Conservation (phyloP, 2,888 invertebrate species). For the Nomada lathburiana region DNA sequence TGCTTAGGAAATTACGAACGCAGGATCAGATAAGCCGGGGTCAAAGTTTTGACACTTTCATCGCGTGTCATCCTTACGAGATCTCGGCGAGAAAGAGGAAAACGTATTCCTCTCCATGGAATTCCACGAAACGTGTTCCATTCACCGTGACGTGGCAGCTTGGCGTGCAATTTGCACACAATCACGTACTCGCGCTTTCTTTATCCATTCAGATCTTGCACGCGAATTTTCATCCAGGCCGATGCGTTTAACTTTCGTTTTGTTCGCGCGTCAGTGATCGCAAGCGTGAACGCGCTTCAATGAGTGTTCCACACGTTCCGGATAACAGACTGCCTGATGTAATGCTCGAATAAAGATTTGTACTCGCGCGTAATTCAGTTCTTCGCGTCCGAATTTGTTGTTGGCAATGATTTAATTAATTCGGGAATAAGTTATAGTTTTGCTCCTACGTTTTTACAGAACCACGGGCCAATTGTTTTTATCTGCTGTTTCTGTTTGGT, state of each 20-base stretch:
- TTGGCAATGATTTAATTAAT: conserved; percentile 45
- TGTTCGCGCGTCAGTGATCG: conserved; percentile 32
- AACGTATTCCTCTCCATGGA: not conserved
- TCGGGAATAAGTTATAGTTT: conserved; percentile 1
- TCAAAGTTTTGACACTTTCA: conserved; percentile 1
- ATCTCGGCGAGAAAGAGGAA: too few relatives aligned
- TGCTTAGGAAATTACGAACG: too few relatives aligned
- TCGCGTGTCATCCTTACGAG: not conserved
- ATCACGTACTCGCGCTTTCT: conserved; percentile 48
- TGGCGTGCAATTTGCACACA: conserved; percentile 61
- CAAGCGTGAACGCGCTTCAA: conserved; percentile 21
- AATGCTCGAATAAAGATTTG: not conserved
- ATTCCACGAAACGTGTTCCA: not conserved
- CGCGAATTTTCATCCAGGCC: conserved; percentile 27
- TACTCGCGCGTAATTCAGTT: not conserved
- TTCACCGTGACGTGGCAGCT: conserved; percentile 4
- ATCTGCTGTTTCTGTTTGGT: conserved; percentile 41
- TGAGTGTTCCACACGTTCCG: not conserved
- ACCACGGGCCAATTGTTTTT: not conserved
- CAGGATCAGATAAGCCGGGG: not conserved
- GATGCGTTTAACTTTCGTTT: conserved; percentile 24
- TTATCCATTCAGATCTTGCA: conserved; percentile 54
- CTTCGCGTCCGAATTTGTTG: conserved; percentile 21
- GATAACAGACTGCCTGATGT: not conserved
- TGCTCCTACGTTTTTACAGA: too few relatives aligned